Conservation (phyloP, 2,888 invertebrate species). For the Mimas tiliae region DNA sequence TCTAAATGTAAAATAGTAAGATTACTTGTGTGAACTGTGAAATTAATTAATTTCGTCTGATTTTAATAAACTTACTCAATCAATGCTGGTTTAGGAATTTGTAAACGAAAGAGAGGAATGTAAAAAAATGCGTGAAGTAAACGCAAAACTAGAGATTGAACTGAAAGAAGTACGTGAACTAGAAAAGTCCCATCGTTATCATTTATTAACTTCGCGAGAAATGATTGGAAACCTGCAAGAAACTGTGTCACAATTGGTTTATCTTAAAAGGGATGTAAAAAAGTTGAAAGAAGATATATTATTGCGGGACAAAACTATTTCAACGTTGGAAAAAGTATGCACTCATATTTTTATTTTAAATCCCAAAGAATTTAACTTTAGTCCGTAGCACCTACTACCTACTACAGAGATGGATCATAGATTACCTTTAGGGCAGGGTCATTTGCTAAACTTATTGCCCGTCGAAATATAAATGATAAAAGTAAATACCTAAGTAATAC, state of each 20-base stretch:
- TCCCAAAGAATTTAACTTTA: no score
- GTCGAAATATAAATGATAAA: no score
- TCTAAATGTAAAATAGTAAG: slow-evolving; percentile 73
- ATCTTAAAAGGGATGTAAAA: slow-evolving; percentile 71
- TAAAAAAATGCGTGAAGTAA: slow-evolving; percentile 61
- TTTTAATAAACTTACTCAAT: background rate
- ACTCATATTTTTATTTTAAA: background rate
- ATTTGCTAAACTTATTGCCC: no score
- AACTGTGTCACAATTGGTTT: slow-evolving; percentile 73
- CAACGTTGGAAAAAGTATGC: slow-evolving; percentile 61
- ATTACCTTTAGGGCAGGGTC: no score
- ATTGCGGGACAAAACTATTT: slow-evolving; percentile 55
- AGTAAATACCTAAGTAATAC: no score
- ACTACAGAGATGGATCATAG: no score
- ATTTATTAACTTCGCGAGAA: slow-evolving; percentile 71
- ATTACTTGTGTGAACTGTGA: slow-evolving; percentile 14
- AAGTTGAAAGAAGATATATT: slow-evolving; percentile 66
- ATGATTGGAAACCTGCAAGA: slow-evolving; percentile 78
- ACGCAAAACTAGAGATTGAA: slow-evolving; percentile 65
- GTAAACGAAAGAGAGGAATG: slow-evolving; percentile 65
- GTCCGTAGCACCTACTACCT: no score
- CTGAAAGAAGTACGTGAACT: slow-evolving; percentile 67
- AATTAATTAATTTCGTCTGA: background rate
- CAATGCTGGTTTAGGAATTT: slow-evolving; percentile 35
- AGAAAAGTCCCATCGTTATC: slow-evolving; percentile 75